These are phyloP conservation scores for Cataglyphis cursor DNA, from an alignment of 2,888 invertebrate genomes.

Conservation along the genomic window DNA sequence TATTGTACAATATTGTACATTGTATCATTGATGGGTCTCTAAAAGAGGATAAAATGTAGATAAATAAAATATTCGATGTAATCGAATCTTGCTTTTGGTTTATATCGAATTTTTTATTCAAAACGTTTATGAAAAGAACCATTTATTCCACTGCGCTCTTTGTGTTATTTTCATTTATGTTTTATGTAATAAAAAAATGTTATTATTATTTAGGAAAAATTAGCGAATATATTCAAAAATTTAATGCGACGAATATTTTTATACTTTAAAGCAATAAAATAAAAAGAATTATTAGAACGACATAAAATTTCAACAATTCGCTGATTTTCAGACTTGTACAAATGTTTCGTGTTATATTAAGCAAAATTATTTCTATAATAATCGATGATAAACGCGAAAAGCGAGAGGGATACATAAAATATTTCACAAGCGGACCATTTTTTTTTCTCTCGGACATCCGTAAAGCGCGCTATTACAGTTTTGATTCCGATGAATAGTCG, in stretches of 20 bases:
- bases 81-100: not conserved
- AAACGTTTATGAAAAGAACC: not conserved
- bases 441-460: slow-evolving; percentile 10
- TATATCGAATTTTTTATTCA: not conserved
- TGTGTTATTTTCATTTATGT: not conserved
- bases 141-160: not conserved
- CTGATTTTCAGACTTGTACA: slow-evolving; percentile 6
- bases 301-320: not conserved
- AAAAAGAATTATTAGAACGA: slow-evolving; percentile 5
- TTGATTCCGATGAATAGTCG: not conserved
- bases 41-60: not conserved
- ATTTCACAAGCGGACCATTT: slow-evolving; percentile 35
- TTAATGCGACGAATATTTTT: not conserved
- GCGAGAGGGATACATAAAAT: slow-evolving; percentile 19
- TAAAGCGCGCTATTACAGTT: slow-evolving; percentile 38
- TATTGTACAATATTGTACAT: too few relatives aligned
- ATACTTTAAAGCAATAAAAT: not conserved
- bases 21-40: not conserved
- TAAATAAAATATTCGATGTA: not conserved
- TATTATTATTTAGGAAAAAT: not conserved
- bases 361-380: slow-evolving; percentile 32
- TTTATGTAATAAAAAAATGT: not conserved
- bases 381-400: slow-evolving; percentile 18
- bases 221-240: not conserved
- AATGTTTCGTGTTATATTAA: not conserved